Conservation (phyloP, 64 coral and sea anemone genomes). For the Pocillopora verrucosa region DNA sequence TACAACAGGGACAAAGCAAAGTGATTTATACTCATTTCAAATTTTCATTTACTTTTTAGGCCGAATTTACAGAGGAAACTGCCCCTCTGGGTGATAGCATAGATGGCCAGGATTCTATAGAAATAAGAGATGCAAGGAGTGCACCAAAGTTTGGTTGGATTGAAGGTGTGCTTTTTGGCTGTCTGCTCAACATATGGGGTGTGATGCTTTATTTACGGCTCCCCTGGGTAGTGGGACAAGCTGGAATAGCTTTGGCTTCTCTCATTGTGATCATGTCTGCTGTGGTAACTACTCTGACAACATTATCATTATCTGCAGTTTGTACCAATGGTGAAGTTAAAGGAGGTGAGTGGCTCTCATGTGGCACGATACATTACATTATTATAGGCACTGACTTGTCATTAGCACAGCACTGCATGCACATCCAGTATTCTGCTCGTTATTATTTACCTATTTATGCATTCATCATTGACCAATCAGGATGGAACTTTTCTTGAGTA, state of each 20-base stretch:
- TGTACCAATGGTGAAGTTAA: slow-evolving; percentile 98
- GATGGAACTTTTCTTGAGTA: too few relatives aligned
- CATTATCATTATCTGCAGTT: slow-evolving; percentile 95
- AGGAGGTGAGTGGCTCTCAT: slow-evolving; percentile 68
- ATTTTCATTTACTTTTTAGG: not conserved
- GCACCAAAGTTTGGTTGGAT: slow-evolving; percentile 97
- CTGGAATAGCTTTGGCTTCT: slow-evolving; percentile 84
- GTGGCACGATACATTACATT: too few relatives aligned
- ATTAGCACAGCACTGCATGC: too few relatives aligned
- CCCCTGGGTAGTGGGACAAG: slow-evolving; percentile 91
- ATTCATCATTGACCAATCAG: too few relatives aligned
- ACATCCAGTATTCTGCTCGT: too few relatives aligned
- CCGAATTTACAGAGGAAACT: not conserved
- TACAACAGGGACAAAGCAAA: too few relatives aligned
- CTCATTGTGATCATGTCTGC: slow-evolving; percentile 86
- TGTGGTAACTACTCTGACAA: slow-evolving; percentile 82
- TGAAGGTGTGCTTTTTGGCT: slow-evolving; percentile 90
- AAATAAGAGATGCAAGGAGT: not conserved
- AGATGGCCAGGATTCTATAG: not conserved
- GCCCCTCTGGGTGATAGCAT: not conserved
- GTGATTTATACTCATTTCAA: not conserved
- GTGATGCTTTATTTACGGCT: slow-evolving; percentile 92
- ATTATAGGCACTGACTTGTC: too few relatives aligned
- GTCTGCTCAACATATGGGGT: slow-evolving; percentile 97
- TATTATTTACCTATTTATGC: too few relatives aligned